These are phyloP conservation scores for Oligia strigilis DNA, from an alignment of 2,888 invertebrate genomes.

Conservation along the genomic window DNA sequence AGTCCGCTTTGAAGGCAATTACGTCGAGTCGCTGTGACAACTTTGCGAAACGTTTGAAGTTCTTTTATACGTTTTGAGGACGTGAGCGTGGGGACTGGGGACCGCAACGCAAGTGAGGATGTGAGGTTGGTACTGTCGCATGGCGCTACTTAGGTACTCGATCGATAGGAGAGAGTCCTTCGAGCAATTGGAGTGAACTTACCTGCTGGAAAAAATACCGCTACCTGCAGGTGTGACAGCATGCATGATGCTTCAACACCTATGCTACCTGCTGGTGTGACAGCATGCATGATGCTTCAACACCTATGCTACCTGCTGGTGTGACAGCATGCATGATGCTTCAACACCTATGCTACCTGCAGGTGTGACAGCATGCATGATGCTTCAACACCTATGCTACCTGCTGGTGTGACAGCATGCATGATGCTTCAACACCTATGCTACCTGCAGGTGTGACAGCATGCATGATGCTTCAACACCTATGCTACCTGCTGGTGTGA, in stretches of 20 bases:
- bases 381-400: neutral
- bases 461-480: neutral
- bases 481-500: neutral
- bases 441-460: neutral
- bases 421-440: neutral
- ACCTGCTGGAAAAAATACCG: neutral
- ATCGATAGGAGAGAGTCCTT: neutral
- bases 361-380: neutral
- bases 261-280: neutral
- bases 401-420: neutral
- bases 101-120: conserved; percentile 12
- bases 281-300: neutral
- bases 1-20: conserved; percentile 42
- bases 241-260: neutral
- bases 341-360: neutral
- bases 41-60: conserved; percentile 40
- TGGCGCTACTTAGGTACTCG: neutral
- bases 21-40: conserved; percentile 34
- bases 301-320: neutral
- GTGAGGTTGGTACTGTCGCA: neutral
- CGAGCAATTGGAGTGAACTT: neutral
- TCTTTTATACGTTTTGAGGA: conserved; percentile 26
- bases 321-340: neutral
- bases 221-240: neutral
- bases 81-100: conserved; percentile 3